Percentiles rank a stretch among this genome's conserved stretches.
Evolutionary conservation across 2,797 vertebrate species (phyloP).

Genomic region (Acanthornis magna): DNA sequence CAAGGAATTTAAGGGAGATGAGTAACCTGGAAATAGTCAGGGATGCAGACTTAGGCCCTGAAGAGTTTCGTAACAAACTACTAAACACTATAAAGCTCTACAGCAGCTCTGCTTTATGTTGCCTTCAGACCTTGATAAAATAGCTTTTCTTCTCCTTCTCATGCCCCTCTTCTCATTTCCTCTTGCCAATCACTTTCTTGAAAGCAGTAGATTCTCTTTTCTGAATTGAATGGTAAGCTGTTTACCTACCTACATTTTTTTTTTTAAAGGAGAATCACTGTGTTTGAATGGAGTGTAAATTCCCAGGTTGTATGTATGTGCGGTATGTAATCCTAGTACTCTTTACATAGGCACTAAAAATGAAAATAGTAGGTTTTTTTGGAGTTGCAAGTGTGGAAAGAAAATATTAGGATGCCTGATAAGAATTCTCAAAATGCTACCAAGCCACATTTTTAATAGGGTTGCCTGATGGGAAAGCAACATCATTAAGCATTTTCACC

Average conservation of each 20-base stretch:
- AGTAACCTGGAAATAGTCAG: not conserved
- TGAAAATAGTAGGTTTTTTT: not conserved
- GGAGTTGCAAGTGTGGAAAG: not conserved
- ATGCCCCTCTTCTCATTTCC: not conserved
- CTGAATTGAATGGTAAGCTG: not conserved
- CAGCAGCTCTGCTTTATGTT: not conserved
- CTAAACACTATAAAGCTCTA: not conserved
- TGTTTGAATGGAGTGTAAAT: not conserved
- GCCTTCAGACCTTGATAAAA: not conserved
- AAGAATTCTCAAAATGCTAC: not conserved
- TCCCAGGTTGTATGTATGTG: not conserved
- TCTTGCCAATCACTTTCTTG: not conserved
- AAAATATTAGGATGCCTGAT: not conserved
- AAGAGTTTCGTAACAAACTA: not conserved
- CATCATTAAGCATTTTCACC: not conserved
- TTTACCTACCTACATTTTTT: not conserved
- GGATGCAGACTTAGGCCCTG: not conserved
- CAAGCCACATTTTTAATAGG: not conserved
- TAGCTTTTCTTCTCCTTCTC: not conserved
- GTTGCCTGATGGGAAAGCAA: not conserved
- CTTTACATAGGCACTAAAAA: not conserved
- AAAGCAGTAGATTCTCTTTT: not conserved
- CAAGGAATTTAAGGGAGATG: not conserved
- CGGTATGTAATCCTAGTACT: not conserved
- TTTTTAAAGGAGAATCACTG: not conserved